phyloP scores from a whole-genome alignment of 2,113 vertebrate genomes.

The Notarius lentiginosus region DNA sequence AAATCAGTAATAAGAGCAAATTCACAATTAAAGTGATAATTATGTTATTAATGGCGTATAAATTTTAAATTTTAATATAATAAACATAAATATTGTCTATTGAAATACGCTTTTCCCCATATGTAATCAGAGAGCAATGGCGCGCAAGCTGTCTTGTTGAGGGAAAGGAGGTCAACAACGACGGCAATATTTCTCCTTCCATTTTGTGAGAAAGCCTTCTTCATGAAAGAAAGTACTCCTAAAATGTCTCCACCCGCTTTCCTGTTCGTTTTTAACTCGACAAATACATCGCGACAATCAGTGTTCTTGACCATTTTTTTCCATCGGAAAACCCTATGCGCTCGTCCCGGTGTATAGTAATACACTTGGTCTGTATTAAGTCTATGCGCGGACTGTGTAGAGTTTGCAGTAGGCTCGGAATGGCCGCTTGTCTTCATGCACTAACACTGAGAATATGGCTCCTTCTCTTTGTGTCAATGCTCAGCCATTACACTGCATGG shows the following conservation, averaged over 20 bases:
- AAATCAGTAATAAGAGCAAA: background rate
- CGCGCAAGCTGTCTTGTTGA: constrained; percentile 74
- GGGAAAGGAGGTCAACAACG: constrained; percentile 83
- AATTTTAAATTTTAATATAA: background rate
- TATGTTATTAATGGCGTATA: background rate
- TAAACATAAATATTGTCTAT: background rate
- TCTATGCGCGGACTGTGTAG: constrained; percentile 75
- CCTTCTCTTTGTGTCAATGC: constrained; percentile 88
- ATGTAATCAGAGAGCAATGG: constrained; percentile 71
- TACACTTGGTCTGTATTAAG: constrained; percentile 74
- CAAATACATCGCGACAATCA: constrained; percentile 61
- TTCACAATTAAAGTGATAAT: background rate
- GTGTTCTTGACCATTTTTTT: constrained; percentile 66
- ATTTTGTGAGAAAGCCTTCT: constrained; percentile 84
- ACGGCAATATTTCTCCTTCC: constrained; percentile 86
- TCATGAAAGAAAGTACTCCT: constrained; percentile 86
- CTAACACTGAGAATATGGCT: constrained; percentile 91
- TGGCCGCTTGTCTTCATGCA: constrained; percentile 91
- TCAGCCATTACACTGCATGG: constrained; percentile 82
- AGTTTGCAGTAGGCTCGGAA: constrained; percentile 81
- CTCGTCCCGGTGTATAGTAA: constrained; percentile 74
- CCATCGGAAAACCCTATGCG: constrained; percentile 74
- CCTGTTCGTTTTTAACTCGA: constrained; percentile 69
- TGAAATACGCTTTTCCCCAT: constrained; percentile 30
- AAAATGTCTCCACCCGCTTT: constrained; percentile 79